These are phyloP conservation scores for Chelonus formosanus DNA, from an alignment of 2,888 invertebrate genomes.

Conservation along the genomic window DNA sequence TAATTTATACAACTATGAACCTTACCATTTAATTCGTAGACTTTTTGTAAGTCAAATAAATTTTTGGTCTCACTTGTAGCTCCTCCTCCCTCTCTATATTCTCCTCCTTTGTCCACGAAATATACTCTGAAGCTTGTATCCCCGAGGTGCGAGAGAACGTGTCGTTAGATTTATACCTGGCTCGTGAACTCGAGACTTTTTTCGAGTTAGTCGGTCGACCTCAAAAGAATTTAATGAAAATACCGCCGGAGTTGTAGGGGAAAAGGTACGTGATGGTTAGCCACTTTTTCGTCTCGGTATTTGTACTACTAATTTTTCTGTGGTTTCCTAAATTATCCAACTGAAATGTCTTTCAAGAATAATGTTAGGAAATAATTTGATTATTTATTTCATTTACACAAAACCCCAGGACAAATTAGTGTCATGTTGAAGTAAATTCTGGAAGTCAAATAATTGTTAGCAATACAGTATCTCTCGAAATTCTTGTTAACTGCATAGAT, in stretches of 20 bases:
- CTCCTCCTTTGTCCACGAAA: conserved; percentile 29
- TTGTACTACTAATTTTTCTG: conserved; percentile 16
- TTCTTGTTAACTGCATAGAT: conserved; percentile 26
- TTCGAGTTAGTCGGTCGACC: conserved; percentile 46
- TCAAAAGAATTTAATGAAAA: conserved; percentile 61
- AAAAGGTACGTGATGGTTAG: conserved; percentile 33
- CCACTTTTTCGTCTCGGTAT: conserved; percentile 28
- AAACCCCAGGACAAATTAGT: not conserved
- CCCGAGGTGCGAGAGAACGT: conserved; percentile 40
- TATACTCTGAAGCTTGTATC: conserved; percentile 26
- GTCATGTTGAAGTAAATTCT: not conserved
- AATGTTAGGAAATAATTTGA: conserved; percentile 2
- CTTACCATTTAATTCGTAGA: conserved; percentile 8
- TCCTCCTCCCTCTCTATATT: not conserved
- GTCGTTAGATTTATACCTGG: conserved; percentile 56
- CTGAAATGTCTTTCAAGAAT: too few relatives aligned
- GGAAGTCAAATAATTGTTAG: conserved; percentile 28
- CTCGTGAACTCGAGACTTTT: conserved; percentile 53
- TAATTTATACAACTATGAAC: not conserved
- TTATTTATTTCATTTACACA: not conserved
- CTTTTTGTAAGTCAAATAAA: conserved; percentile 7
- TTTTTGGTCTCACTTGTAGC: conserved; percentile 7
- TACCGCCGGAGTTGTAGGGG: conserved; percentile 43
- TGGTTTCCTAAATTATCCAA: not conserved
- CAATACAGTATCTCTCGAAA: conserved; percentile 19